A percentile compares a stretch with the other conserved stretches of the same genome.
Conservation (phyloP, 2,113 vertebrate genomes). For the Acinonyx jubatus region DNA sequence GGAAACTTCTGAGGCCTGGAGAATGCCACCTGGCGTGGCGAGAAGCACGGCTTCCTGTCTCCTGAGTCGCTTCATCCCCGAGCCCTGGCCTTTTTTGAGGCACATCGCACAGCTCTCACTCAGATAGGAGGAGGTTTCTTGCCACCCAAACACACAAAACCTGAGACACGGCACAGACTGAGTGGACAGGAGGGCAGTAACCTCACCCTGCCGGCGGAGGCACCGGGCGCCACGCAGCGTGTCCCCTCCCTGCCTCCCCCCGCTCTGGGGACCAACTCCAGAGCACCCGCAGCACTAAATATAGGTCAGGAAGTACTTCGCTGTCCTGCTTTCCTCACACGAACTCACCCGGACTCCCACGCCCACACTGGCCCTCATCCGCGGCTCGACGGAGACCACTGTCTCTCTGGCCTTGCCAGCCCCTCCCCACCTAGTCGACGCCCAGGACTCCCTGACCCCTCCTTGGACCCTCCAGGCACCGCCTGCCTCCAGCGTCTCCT, state of each 20-base stretch:
- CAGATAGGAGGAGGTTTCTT: background rate
- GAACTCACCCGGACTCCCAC: background rate
- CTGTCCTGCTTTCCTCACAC: rapidly evolving
- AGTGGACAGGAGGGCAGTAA: rapidly evolving
- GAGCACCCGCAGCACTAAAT: background rate
- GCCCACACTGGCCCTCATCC: background rate
- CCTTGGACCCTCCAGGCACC: background rate
- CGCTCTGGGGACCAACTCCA: background rate
- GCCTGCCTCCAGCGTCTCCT: background rate
- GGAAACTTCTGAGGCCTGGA: background rate
- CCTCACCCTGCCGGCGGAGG: rapidly evolving
- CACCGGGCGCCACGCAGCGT: rapidly evolving
- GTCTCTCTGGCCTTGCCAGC: background rate
- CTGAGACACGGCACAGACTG: background rate
- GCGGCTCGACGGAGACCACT: background rate
- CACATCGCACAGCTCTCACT: background rate
- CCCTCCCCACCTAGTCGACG: background rate
- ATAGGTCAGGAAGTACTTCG: background rate
- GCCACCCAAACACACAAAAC: background rate
- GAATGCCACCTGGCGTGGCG: background rate
- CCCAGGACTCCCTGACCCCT: background rate
- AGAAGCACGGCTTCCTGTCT: background rate
- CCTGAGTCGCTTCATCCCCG: background rate
- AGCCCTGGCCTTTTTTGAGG: background rate
- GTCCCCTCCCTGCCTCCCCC: background rate